These are phyloP conservation scores for Cataglyphis hispanica DNA, from an alignment of 1,140 invertebrate species.

Conservation along the genomic window DNA sequence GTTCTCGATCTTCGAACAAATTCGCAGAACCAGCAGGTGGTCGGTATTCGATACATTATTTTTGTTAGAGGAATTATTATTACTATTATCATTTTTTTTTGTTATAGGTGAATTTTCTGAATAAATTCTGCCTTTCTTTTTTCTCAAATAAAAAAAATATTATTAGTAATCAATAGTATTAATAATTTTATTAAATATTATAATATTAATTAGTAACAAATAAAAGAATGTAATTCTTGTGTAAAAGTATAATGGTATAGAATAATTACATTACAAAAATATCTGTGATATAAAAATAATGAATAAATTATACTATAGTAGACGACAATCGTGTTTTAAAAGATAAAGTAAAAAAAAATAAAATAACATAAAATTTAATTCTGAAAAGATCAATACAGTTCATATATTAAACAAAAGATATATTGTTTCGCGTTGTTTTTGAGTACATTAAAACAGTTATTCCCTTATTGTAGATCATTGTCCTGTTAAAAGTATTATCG, in stretches of 20 bases:
- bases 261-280: background rate
- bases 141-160: too few relatives aligned
- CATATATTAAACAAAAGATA: background rate
- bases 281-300: background rate
- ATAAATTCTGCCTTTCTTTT: background rate
- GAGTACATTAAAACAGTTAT: background rate
- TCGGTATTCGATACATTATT: slow-evolving; percentile 1
- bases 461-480: background rate
- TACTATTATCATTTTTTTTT: background rate
- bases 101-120: too few relatives aligned
- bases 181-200: too few relatives aligned
- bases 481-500: too few relatives aligned
- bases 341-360: background rate
- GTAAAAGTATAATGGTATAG: background rate
- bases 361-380: slow-evolving; percentile 2
- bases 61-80: background rate
- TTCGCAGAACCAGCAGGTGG: slow-evolving; percentile 71
- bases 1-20: slow-evolving; percentile 84
- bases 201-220: too few relatives aligned
- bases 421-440: too few relatives aligned
- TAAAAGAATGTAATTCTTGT: too few relatives aligned
- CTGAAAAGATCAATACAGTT: background rate
- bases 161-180: too few relatives aligned
- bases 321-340: background rate
- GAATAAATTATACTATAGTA: background rate